Percentiles rank a stretch among this genome's conserved stretches.
Conservation (phyloP, 2,888 invertebrate genomes). For the Chalcosyrphus nemorum region DNA sequence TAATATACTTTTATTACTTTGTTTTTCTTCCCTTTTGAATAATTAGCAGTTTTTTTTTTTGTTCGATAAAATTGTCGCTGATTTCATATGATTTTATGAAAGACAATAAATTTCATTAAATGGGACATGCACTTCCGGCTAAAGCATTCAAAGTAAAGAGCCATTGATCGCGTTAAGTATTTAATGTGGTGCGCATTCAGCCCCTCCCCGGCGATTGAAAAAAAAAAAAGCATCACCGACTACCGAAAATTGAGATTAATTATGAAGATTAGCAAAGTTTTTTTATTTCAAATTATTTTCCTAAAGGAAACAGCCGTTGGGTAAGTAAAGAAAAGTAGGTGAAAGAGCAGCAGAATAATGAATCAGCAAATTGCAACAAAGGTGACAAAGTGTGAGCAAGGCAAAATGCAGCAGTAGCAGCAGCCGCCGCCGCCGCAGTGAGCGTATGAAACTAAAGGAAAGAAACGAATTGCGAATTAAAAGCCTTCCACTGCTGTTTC, state of each 20-base stretch:
- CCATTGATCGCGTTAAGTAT: constrained; percentile 37
- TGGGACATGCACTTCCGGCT: constrained; percentile 51
- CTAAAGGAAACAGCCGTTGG: background rate
- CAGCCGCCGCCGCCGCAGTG: background rate
- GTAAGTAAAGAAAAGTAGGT: background rate
- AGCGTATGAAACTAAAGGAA: background rate
- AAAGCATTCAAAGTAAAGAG: background rate
- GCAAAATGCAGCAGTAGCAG: constrained; percentile 26
- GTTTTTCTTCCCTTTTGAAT: constrained; percentile 23
- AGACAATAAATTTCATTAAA: constrained; percentile 31
- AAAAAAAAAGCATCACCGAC: background rate
- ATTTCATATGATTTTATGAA: background rate
- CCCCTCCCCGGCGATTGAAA: too few relatives aligned
- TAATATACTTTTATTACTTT: background rate
- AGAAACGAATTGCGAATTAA: constrained; percentile 58
- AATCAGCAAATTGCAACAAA: constrained; percentile 44
- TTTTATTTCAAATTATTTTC: too few relatives aligned
- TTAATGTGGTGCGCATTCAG: background rate
- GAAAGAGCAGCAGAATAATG: constrained; percentile 26
- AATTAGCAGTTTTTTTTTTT: constrained; percentile 31
- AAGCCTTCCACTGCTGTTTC: constrained; percentile 31
- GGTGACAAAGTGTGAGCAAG: constrained; percentile 17
- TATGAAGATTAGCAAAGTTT: background rate
- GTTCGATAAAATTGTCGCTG: constrained; percentile 5
- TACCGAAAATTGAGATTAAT: background rate